phyloP scores from a whole-genome alignment of 2,113 vertebrate species.

The Sminthopsis crassicaudata region DNA sequence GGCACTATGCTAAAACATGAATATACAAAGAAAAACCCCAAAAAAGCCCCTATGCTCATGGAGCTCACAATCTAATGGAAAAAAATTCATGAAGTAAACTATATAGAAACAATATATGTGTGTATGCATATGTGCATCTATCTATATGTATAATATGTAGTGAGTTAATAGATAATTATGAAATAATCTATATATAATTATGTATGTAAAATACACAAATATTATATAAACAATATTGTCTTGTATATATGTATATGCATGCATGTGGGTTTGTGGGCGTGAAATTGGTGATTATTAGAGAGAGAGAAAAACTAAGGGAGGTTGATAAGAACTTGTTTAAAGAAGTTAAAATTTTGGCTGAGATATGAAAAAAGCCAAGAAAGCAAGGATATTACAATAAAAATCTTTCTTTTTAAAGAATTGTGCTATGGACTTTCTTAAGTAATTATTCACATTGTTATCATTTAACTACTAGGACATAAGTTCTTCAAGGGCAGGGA shows the following conservation, averaged over 20 bases:
- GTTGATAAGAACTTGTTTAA: no score
- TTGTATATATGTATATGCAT: no score
- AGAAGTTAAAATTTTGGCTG: background rate
- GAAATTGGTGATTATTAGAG: background rate
- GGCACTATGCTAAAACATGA: background rate
- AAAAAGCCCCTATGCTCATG: background rate
- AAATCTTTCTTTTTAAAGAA: background rate
- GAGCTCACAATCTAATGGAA: background rate
- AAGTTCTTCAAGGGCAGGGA: background rate
- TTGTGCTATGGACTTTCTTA: background rate
- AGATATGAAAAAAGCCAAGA: background rate
- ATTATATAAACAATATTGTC: no score
- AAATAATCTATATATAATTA: background rate
- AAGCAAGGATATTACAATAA: background rate
- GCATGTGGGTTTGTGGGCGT: no score
- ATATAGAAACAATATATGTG: background rate
- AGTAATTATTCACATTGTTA: background rate
- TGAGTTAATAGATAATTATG: background rate
- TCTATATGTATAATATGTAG: no score
- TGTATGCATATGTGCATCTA: no score
- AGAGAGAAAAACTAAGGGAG: background rate
- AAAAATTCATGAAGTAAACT: background rate
- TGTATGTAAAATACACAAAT: background rate
- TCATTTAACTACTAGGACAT: background rate
- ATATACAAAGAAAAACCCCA: fast-evolving